Evolutionary conservation across 2,888 invertebrate species (phyloP).

Genomic region (Dastarcus helophoroides): DNA sequence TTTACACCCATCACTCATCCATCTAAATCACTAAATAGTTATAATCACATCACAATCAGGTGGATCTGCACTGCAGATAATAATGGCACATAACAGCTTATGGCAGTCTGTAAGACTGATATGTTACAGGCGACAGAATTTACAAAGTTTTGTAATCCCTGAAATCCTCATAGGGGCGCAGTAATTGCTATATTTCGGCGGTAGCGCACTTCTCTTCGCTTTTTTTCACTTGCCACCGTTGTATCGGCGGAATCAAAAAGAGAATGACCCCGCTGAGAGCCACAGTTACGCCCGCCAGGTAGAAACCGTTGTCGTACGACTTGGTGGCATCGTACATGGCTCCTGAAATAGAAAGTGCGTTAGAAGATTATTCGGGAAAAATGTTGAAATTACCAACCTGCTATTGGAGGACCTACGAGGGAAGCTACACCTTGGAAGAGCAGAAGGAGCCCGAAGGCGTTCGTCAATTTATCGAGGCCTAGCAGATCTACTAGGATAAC

Average conservation of each 20-base stretch:
- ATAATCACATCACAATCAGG: no score
- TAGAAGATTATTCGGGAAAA: no score
- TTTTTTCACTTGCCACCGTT: slow-evolving; percentile 36
- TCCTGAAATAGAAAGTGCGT: slow-evolving; percentile 44
- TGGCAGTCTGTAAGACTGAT: slow-evolving; percentile 6
- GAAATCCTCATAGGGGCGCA: slow-evolving; percentile 9
- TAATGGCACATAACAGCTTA: slow-evolving; percentile 6
- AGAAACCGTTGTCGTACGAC: slow-evolving; percentile 81
- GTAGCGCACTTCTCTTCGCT: slow-evolving; percentile 9
- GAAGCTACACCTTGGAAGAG: slow-evolving; percentile 93
- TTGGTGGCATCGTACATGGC: slow-evolving; percentile 65
- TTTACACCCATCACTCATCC: no score
- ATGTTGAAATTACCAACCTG: slow-evolving; percentile 56
- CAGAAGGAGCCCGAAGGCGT: slow-evolving; percentile 85
- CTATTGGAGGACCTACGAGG: slow-evolving; percentile 84
- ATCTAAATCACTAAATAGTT: no score
- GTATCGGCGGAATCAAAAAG: slow-evolving; percentile 67
- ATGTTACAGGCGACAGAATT: neutral
- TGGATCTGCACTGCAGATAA: slow-evolving; percentile 14
- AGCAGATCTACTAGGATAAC: slow-evolving; percentile 89
- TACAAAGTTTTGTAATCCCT: slow-evolving; percentile 8
- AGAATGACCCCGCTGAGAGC: slow-evolving; percentile 80
- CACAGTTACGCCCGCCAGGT: slow-evolving; percentile 76
- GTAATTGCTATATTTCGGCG: slow-evolving; percentile 28
- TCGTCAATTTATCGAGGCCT: slow-evolving; percentile 84